These are phyloP conservation scores for Acipenser oxyrinchus DNA, from an alignment of 2,797 vertebrate species.

Conservation along the genomic window DNA sequence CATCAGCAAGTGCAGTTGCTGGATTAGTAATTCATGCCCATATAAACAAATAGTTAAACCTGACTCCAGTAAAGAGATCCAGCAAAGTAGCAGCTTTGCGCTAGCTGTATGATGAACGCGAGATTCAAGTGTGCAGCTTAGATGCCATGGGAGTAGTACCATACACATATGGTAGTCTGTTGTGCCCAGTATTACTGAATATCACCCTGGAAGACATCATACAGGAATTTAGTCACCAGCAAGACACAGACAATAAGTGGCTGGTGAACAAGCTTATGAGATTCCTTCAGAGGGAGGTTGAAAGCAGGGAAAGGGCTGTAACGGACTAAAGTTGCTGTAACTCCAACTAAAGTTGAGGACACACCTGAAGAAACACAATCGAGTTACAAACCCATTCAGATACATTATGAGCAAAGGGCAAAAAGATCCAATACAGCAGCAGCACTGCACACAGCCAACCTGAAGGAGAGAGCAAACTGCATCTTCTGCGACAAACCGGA, in stretches of 20 bases:
- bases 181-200: constrained; percentile 11
- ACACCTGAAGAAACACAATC: not conserved
- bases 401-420: too few relatives aligned
- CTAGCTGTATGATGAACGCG: constrained; percentile 12
- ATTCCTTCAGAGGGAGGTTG: constrained; percentile 5
- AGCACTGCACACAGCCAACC: not conserved
- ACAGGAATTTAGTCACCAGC: not conserved
- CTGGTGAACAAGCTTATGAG: not conserved
- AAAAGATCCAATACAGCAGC: too few relatives aligned
- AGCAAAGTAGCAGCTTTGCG: not conserved
- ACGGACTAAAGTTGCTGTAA: too few relatives aligned
- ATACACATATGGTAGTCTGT: constrained; percentile 8
- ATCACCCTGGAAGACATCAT: constrained; percentile 9
- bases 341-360: not conserved
- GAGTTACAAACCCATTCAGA: not conserved
- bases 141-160: constrained; percentile 6
- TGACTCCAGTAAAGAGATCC: too few relatives aligned
- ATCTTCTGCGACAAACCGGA: not conserved
- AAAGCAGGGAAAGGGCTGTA: not conserved
- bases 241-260: not conserved
- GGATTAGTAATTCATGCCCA: constrained; percentile 4
- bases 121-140: constrained; percentile 7
- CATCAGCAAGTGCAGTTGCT: not conserved
- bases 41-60: constrained; percentile 5
- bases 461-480: not conserved